A percentile compares a stretch with the other conserved stretches of the same genome.
Conservation (phyloP, 2,888 invertebrate genomes). For the Trisateles emortualis region DNA sequence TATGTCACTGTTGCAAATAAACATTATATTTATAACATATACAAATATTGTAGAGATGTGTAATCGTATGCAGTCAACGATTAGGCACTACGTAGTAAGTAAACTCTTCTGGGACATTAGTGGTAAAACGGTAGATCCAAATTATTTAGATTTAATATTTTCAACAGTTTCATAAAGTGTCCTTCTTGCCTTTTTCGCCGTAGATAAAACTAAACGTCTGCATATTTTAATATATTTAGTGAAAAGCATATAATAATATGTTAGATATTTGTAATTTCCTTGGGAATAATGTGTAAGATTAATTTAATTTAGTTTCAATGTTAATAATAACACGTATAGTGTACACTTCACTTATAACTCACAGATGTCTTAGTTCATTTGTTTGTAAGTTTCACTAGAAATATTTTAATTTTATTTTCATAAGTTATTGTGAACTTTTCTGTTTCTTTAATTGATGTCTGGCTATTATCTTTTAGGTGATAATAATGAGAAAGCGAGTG, state of each 20-base stretch:
- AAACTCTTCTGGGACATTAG: neutral
- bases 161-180: slow-evolving; percentile 28
- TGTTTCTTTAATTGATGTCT: slow-evolving; percentile 38
- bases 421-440: slow-evolving; percentile 18
- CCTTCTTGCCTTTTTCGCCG: slow-evolving; percentile 25
- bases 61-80: neutral
- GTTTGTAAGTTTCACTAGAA: slow-evolving; percentile 1
- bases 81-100: neutral
- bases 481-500: slow-evolving; percentile 51
- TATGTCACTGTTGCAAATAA: slow-evolving; percentile 22
- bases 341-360: slow-evolving; percentile 2
- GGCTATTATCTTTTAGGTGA: slow-evolving; percentile 35
- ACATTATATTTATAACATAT: neutral
- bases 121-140: slow-evolving; percentile 14
- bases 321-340: neutral
- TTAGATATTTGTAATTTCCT: neutral
- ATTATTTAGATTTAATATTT: slow-evolving; percentile 5
- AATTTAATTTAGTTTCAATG: slow-evolving; percentile 3
- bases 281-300: neutral
- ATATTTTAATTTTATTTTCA: neutral
- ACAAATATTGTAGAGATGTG: neutral
- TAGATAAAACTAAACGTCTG: neutral
- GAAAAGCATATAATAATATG: neutral
- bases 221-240: neutral
- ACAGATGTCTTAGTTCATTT: neutral